phyloP scores from a whole-genome alignment of 2,797 vertebrate genomes.

The Propithecus perrieri region DNA sequence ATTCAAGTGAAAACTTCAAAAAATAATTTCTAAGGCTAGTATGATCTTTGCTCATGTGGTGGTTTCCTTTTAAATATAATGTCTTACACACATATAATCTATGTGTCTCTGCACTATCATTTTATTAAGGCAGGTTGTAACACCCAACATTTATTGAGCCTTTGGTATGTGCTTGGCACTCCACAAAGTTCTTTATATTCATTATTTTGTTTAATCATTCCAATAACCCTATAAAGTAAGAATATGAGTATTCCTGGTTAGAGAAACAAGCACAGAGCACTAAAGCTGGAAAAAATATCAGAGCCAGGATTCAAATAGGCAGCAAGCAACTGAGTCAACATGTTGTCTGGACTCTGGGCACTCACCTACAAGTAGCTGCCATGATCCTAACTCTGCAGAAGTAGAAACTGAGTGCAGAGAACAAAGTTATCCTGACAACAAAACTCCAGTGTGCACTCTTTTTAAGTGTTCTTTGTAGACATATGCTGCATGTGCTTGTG shows the following conservation, averaged over 20 bases:
- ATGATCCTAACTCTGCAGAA: neutral
- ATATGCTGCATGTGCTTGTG: neutral
- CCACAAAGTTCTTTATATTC: neutral
- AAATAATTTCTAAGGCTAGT: neutral
- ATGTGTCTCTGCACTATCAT: neutral
- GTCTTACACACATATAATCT: neutral
- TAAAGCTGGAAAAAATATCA: neutral
- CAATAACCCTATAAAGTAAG: neutral
- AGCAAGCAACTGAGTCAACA: neutral
- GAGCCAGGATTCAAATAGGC: neutral
- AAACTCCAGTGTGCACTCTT: neutral
- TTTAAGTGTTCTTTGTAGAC: conserved; percentile 15
- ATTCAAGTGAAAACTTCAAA: neutral
- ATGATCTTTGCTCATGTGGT: neutral
- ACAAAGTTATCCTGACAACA: neutral
- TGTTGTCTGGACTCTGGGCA: neutral
- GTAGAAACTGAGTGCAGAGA: neutral
- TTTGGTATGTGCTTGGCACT: neutral
- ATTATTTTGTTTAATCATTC: neutral
- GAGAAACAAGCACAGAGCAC: neutral
- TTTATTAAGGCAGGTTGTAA: neutral
- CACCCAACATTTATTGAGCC: neutral
- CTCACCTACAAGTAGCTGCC: neutral
- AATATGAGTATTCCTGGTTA: neutral
- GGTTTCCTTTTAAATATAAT: neutral